Evolutionary conservation across 2,888 invertebrate genomes (phyloP), one percentile per base, ranked within the genome.

Genomic region (Nemapogon koenigi): DNA sequence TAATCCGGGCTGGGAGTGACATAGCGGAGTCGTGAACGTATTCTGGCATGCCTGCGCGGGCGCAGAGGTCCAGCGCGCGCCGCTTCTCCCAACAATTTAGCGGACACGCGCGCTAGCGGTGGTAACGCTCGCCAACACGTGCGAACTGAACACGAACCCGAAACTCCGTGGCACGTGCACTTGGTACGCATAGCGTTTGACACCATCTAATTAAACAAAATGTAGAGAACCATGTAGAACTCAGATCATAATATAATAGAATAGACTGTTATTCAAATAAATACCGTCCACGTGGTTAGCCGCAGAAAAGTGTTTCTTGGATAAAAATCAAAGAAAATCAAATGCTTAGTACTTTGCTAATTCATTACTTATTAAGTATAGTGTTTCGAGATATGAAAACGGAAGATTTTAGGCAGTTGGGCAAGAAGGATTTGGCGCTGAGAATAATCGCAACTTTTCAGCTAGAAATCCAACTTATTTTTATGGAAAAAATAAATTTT

Each of bases 91-190:
- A 67, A 68, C 41, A 71, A 62, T 47, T 82, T 80, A 19, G 81
- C 75, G 49, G 87, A 83, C 43, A 88, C 84, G 70, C 53, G 83
- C 64, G 62, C 84, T 73, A 58, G 86, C 63, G 56, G 79, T 3
- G 89, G 86, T 48, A 91, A 65, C 2, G 89, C 83, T 49, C 85
- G 83, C 90, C 91, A 91, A 59, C 91, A 91, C 27, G 90, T 91
- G 57, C 88, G 87, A 50, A 91, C 86, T 48, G 87, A 89, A 62
- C 91, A 91, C 36, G 91, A 90, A 1, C 90, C 90, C 10, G 90
- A 90, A 40, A 91, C 90, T 25, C 91, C 91, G 69, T 91, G 91
- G 52, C 91, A 91, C 56, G 91, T 91, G 79, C 91, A 91, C 57
- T 90, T 76, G 4, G 76, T 76, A 19, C 75, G 73, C 75, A 76